phyloP scores from a whole-genome alignment of 2,888 invertebrate species.

The Phlogophora meticulosa region DNA sequence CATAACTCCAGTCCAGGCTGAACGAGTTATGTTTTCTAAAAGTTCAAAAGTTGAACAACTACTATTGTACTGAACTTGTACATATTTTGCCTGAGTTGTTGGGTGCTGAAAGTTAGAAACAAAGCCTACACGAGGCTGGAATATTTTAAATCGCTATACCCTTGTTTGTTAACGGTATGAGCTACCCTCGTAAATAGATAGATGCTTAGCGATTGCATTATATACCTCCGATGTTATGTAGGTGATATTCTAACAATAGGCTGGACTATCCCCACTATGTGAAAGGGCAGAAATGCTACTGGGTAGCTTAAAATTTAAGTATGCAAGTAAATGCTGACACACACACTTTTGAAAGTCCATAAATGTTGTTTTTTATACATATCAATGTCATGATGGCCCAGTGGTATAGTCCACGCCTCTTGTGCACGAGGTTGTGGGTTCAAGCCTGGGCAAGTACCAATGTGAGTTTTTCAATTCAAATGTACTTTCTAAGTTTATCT shows the following conservation, averaged over 20 bases:
- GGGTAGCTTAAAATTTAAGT: too few relatives aligned
- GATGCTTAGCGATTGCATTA: not conserved
- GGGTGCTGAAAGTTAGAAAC: conserved; percentile 31
- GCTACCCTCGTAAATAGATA: conserved; percentile 2
- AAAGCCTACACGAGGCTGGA: conserved; percentile 22
- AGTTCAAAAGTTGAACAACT: conserved; percentile 31
- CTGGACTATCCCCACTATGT: not conserved
- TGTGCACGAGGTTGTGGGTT: too few relatives aligned
- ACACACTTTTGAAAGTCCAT: too few relatives aligned
- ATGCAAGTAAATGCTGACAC: too few relatives aligned
- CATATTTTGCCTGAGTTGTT: conserved; percentile 33
- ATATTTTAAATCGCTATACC: conserved; percentile 26
- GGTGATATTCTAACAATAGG: too few relatives aligned
- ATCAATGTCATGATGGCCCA: too few relatives aligned
- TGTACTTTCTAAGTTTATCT: too few relatives aligned
- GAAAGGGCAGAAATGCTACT: too few relatives aligned
- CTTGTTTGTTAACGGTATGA: conserved; percentile 6
- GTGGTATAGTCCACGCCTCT: too few relatives aligned
- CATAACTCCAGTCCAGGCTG: conserved; percentile 10
- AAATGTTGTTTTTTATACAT: too few relatives aligned
- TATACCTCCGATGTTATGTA: not conserved
- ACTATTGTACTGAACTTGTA: conserved; percentile 34
- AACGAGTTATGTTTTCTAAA: conserved; percentile 30
- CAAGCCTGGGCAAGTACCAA: too few relatives aligned
- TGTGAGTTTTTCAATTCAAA: too few relatives aligned